phyloP scores from a whole-genome alignment of 2,888 invertebrate genomes.

The Stenodema calcarata region DNA sequence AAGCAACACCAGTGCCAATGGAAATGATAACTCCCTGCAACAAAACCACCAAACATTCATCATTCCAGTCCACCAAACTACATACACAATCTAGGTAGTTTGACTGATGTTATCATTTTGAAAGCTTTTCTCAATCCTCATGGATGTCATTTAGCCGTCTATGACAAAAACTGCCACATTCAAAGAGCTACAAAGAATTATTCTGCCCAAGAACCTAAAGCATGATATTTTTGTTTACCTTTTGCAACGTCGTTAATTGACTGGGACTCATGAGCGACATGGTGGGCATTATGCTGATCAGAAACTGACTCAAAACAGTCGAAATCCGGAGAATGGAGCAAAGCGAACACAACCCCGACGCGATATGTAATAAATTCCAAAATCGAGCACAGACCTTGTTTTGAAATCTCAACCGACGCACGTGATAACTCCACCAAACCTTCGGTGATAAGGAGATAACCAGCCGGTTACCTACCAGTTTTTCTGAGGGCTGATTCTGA shows the following conservation, averaged over 20 bases:
- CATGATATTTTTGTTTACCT: conserved; percentile 14
- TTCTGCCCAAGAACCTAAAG: neutral
- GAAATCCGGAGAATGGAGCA: neutral
- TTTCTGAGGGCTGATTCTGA: neutral
- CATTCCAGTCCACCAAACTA: too few relatives aligned
- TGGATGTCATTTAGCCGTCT: neutral
- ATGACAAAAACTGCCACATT: neutral
- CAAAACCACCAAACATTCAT: neutral
- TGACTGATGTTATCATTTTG: too few relatives aligned
- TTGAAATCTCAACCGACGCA: conserved; percentile 3
- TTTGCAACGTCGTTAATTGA: neutral
- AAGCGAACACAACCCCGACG: neutral
- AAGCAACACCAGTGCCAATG: conserved; percentile 77
- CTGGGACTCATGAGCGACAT: conserved; percentile 5
- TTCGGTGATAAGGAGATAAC: neutral
- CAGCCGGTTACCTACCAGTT: neutral
- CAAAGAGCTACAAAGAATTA: neutral
- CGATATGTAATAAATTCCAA: neutral
- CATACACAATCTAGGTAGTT: too few relatives aligned
- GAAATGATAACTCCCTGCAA: conserved; percentile 74
- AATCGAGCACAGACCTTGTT: neutral
- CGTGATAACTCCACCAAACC: neutral
- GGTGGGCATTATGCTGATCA: neutral
- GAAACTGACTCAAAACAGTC: neutral
- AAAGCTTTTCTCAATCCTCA: neutral